Conservation (phyloP, 2,113 vertebrate species). For the Macrotus californicus region DNA sequence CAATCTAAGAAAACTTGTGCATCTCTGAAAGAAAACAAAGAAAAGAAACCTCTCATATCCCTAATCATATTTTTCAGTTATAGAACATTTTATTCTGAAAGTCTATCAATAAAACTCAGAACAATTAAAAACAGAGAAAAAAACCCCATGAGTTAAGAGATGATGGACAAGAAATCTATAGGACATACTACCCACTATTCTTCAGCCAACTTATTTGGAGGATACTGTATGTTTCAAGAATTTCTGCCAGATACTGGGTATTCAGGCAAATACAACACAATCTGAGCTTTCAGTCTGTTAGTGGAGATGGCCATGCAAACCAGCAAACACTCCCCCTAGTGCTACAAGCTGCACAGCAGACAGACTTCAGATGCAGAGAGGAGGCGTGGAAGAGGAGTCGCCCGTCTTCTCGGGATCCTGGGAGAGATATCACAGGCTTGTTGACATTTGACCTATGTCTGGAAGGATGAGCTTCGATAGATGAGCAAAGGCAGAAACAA, state of each 20-base stretch:
- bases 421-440: background rate
- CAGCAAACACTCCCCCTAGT: background rate
- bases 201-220: background rate
- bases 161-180: background rate
- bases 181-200: background rate
- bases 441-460: background rate
- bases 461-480: background rate
- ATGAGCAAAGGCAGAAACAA: background rate
- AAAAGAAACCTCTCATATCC: background rate
- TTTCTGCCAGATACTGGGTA: background rate
- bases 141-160: background rate
- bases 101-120: background rate
- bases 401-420: background rate
- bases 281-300: background rate
- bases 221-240: background rate
- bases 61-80: conserved; percentile 1
- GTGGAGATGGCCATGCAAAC: background rate
- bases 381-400: background rate
- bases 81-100: background rate
- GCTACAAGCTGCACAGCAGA: background rate
- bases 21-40: background rate
- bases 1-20: background rate
- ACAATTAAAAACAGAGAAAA: background rate
- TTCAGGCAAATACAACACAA: conserved; percentile 13
- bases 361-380: background rate